Conservation (phyloP, 2,888 invertebrate genomes). For the Merodon equestris region DNA sequence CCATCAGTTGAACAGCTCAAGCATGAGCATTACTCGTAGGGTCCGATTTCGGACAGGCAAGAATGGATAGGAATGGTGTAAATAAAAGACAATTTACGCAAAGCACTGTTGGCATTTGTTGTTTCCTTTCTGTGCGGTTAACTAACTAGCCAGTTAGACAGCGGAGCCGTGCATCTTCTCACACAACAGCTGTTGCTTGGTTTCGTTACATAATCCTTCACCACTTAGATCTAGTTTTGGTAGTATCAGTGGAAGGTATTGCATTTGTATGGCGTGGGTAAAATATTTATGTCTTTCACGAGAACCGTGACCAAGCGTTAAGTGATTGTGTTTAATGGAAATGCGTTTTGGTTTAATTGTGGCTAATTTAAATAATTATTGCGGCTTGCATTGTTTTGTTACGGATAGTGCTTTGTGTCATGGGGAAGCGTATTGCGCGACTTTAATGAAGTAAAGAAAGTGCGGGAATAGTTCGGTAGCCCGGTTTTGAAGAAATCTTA, state of each 20-base stretch:
- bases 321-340: conserved; percentile 63
- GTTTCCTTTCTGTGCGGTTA: conserved; percentile 6
- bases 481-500: neutral
- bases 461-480: conserved; percentile 17
- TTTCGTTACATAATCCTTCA: too few relatives aligned
- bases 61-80: conserved; percentile 37
- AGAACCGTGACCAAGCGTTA: conserved; percentile 66
- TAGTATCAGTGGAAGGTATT: conserved; percentile 17
- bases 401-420: conserved; percentile 42
- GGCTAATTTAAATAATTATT: conserved; percentile 64
- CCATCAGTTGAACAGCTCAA: conserved; percentile 12
- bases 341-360: conserved; percentile 62
- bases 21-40: conserved; percentile 5
- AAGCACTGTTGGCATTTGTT: conserved; percentile 46
- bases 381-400: conserved; percentile 43
- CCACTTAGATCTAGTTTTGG: too few relatives aligned
- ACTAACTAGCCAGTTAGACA: conserved; percentile 1
- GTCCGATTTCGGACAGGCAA: conserved; percentile 19
- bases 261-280: conserved; percentile 51
- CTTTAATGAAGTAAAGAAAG: conserved; percentile 8
- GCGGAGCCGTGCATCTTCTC: conserved; percentile 27
- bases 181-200: conserved; percentile 27
- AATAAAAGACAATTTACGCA: conserved; percentile 44
- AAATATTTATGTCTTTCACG: conserved; percentile 46
- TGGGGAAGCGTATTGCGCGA: conserved; percentile 28